These are phyloP conservation scores for Mythimna loreyi DNA, from an alignment of 2,888 invertebrate genomes.

Conservation along the genomic window DNA sequence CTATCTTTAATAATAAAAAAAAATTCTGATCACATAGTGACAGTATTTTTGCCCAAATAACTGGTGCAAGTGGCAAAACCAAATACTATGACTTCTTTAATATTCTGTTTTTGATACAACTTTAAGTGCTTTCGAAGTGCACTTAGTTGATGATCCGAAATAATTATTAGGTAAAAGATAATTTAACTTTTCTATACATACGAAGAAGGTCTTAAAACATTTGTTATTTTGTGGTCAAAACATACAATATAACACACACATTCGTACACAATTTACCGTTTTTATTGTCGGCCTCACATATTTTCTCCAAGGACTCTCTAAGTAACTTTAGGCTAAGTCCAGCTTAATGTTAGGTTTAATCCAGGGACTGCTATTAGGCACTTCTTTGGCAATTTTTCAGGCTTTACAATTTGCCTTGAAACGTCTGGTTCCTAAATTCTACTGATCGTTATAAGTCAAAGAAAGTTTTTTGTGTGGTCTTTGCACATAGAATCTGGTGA, in stretches of 20 bases:
- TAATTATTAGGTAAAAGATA: neutral
- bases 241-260: neutral
- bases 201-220: neutral
- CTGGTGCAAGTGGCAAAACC: neutral
- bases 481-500: neutral
- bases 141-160: neutral
- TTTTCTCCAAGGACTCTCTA: neutral
- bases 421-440: conserved; percentile 5
- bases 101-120: neutral
- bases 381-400: neutral
- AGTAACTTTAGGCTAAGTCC: conserved; percentile 14
- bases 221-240: conserved; percentile 7
- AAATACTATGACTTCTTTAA: neutral
- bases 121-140: neutral
- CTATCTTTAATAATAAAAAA: too few relatives aligned
- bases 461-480: too few relatives aligned
- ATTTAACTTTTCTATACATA: neutral
- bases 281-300: neutral
- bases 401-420: neutral
- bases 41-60: neutral
- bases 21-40: too few relatives aligned
- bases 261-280: neutral
- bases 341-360: neutral
- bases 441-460: neutral
- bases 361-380: neutral